phyloP scores from a whole-genome alignment of 1,140 invertebrate species.

The Luehdorfia chinensis region DNA sequence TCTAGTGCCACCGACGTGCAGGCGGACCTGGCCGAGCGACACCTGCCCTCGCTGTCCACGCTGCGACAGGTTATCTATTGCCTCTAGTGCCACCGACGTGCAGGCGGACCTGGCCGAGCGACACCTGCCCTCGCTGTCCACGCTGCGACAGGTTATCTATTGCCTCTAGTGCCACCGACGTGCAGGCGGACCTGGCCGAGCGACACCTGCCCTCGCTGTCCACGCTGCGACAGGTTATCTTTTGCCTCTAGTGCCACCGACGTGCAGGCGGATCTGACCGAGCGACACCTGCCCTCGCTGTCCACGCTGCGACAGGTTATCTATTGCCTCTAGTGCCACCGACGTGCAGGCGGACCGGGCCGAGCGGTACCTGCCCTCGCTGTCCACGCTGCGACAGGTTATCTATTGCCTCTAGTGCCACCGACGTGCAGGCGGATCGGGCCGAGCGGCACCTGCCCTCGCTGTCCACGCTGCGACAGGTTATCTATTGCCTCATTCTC shows the following conservation, averaged over 20 bases:
- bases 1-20: slow-evolving; percentile 88
- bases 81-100: slow-evolving; percentile 84
- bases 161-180: too few species aligned
- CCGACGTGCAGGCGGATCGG: too few species aligned
- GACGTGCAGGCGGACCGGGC: too few species aligned
- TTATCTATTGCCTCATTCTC: too few species aligned
- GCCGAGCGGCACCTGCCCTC: not conserved
- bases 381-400: not conserved
- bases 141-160: slow-evolving; percentile 84
- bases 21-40: slow-evolving; percentile 87
- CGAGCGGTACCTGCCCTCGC: not conserved
- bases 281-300: not conserved
- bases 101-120: slow-evolving; percentile 90
- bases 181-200: too few species aligned
- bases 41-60: slow-evolving; percentile 91
- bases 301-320: not conserved
- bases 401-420: too few species aligned
- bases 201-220: not conserved
- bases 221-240: not conserved
- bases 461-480: not conserved
- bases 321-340: too few species aligned
- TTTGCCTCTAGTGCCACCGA: too few species aligned
- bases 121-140: slow-evolving; percentile 91
- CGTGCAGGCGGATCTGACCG: too few species aligned
- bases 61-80: slow-evolving; percentile 83